Evolutionary conservation across 2,797 vertebrate species (phyloP), one percentile per base, ranked within the genome.

Genomic region (Enteromius unitaeniatus): DNA sequence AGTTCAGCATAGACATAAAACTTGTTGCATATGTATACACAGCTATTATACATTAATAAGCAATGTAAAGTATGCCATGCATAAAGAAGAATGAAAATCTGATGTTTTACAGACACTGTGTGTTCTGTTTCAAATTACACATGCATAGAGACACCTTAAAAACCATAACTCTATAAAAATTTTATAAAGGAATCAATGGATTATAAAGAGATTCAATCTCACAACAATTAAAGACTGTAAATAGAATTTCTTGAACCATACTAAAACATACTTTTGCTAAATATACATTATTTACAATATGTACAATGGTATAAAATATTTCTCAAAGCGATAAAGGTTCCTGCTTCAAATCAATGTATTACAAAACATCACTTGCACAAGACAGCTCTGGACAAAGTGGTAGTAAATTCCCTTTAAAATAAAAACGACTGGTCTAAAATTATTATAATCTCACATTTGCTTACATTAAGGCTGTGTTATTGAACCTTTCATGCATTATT

Each of bases 401-500:
- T 75, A 53, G 26, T 49, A 58, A 77, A 77, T 55, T 23, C 49
- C 34, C 17, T 42, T 83, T 58, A 31, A 77, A 77, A 83, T 65
- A 10, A 74, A 19, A 26, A 60, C 15, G 6, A 28, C 26, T 10
- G 10, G 21, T 64, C 3, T 74, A 34, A 64, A 74, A 65, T 65
- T 10, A 40, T 21, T 65, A 53, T 75, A 65, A 74, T 74, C 80
- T 74, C 8, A 82, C 69, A 51, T 73, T 74, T 77, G n/a, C 23
- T 64, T 69, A 47, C 37, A 77, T 69, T 78, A 76, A 83, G 74
- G 73, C 81, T 45, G 64, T 7, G 64, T 58, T 58, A 77, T 42
- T 68, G n/a, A 83, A 45, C 23, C 8, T 77, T 45, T 77, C 74
- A 83, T 83, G 81, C 81, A 83, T 83, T 83, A 83, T 83, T 83